Percentiles rank a stretch among this genome's conserved stretches.
Evolutionary conservation across 1,140 invertebrate species (phyloP).

Genomic region (Pogonognathellus flavescens): DNA sequence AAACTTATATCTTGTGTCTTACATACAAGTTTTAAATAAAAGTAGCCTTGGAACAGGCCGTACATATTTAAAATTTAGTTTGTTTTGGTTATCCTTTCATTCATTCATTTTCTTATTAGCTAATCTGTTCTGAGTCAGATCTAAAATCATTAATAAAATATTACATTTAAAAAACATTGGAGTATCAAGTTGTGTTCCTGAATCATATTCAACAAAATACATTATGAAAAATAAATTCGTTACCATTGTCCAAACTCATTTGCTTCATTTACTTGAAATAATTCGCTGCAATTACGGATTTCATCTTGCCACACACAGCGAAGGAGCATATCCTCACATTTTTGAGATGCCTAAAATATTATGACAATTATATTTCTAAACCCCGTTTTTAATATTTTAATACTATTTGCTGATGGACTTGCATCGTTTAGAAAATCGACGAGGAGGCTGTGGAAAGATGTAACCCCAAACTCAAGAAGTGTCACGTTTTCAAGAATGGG

Average conservation of each 20-base stretch:
- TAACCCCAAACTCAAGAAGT: not conserved
- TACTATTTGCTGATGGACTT: not conserved
- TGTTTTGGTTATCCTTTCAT: no score
- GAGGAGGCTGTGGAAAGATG: not conserved
- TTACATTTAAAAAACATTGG: no score
- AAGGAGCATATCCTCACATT: slow-evolving; percentile 58
- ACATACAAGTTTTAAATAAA: no score
- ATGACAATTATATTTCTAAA: not conserved
- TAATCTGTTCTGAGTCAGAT: no score
- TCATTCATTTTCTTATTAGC: no score
- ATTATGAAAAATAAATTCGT: slow-evolving; percentile 65
- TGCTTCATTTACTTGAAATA: slow-evolving; percentile 82
- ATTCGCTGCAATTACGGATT: slow-evolving; percentile 74
- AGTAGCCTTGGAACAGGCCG: no score
- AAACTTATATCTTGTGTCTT: no score
- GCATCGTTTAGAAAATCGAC: not conserved
- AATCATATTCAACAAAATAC: not conserved
- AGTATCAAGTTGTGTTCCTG: no score
- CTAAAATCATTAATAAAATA: no score
- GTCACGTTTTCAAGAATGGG: slow-evolving; percentile 6
- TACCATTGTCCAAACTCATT: slow-evolving; percentile 84
- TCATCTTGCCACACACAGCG: slow-evolving; percentile 63
- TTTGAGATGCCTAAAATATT: slow-evolving; percentile 58
- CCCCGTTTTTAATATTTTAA: not conserved
- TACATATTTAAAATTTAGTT: no score